Evolutionary conservation across 2,888 invertebrate genomes (phyloP).

Genomic region (Brachypalpus laphriformis): DNA sequence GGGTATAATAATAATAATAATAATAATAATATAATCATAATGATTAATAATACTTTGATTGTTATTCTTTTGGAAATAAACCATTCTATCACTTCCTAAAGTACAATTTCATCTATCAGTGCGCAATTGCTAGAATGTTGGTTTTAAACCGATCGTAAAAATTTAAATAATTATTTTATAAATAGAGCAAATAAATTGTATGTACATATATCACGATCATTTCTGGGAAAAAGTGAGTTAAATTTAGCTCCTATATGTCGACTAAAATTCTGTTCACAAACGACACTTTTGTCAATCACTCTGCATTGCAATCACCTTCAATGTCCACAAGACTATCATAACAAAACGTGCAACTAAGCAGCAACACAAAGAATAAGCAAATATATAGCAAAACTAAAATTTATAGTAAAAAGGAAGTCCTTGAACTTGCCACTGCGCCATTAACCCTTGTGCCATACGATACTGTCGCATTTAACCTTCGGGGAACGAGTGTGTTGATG

Average conservation of each 20-base stretch:
- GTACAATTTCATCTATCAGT: too few relatives aligned
- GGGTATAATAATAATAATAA: too few relatives aligned
- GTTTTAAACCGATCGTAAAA: background rate
- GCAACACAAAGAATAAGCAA: background rate
- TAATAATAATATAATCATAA: too few relatives aligned
- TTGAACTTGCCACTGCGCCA: conserved; percentile 47
- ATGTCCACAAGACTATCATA: conserved; percentile 3
- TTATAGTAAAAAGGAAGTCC: conserved; percentile 23
- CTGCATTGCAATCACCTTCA: conserved; percentile 15
- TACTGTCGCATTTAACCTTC: conserved; percentile 21
- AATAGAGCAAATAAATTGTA: background rate
- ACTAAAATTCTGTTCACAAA: background rate
- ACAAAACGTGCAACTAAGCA: background rate
- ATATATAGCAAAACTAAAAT: background rate
- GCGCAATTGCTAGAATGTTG: background rate
- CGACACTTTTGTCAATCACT: background rate
- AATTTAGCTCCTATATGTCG: conserved; percentile 40
- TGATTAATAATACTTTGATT: too few relatives aligned
- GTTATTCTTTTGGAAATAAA: too few relatives aligned
- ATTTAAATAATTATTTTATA: background rate
- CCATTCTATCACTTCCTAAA: too few relatives aligned
- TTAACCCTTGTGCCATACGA: conserved; percentile 12
- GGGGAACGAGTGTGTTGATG: background rate
- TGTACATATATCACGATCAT: background rate
- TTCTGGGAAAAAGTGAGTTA: conserved; percentile 24